Conservation (phyloP, 1,140 invertebrate species). For the Bombus fervidus region DNA sequence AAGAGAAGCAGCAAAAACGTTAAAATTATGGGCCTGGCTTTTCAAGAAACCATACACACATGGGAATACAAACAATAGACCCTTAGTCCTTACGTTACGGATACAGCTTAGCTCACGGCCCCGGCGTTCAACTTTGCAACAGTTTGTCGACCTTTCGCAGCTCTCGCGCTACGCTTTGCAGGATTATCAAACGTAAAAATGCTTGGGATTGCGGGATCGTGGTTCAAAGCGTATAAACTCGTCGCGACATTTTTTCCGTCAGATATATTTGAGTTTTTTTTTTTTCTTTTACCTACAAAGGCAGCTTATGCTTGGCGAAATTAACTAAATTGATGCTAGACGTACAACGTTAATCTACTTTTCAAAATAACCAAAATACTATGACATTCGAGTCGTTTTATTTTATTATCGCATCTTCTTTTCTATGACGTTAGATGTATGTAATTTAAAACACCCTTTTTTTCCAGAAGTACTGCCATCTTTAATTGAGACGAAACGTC, state of each 20-base stretch:
- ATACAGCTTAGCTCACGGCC: constrained; percentile 20
- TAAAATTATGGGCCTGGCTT: constrained; percentile 67
- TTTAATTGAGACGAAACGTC: neutral
- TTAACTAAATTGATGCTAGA: constrained; percentile 21
- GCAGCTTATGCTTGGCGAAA: neutral
- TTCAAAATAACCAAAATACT: neutral
- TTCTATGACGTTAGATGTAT: too few species aligned
- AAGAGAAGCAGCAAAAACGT: constrained; percentile 58
- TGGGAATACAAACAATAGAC: constrained; percentile 66
- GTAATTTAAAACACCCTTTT: neutral
- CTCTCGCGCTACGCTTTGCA: neutral
- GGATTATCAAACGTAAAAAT: constrained; percentile 43
- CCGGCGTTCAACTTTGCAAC: constrained; percentile 38
- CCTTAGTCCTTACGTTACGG: constrained; percentile 53
- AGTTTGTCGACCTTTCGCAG: constrained; percentile 31
- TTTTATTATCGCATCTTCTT: neutral
- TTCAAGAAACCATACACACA: constrained; percentile 65
- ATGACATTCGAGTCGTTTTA: neutral
- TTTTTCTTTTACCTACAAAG: neutral
- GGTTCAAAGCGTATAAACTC: constrained; percentile 25
- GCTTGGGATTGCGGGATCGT: constrained; percentile 13
- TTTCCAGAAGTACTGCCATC: too few species aligned
- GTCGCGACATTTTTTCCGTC: neutral
- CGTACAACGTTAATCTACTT: neutral
- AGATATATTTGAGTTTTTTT: too few species aligned